These are phyloP conservation scores for Girardinus metallicus DNA, from an alignment of 2,797 vertebrate species.

Conservation along the genomic window DNA sequence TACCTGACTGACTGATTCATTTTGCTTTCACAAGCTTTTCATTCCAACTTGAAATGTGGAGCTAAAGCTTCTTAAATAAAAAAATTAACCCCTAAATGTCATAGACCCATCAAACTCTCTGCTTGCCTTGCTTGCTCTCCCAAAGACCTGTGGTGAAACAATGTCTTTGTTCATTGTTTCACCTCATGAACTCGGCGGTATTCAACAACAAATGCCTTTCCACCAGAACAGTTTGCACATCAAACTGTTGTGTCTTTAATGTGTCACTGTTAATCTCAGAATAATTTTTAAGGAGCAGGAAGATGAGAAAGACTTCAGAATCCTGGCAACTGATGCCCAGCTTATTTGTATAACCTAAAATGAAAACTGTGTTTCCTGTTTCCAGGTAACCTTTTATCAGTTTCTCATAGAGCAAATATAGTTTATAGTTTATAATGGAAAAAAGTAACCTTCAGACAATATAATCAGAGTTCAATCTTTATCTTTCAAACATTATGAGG, in stretches of 20 bases:
- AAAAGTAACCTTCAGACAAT: background rate
- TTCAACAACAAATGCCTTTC: background rate
- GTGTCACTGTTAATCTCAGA: background rate
- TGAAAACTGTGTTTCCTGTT: background rate
- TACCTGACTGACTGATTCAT: background rate
- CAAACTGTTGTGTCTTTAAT: background rate
- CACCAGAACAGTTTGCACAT: background rate
- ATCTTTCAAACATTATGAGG: background rate
- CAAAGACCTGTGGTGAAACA: background rate
- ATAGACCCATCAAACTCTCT: background rate
- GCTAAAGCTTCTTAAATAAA: background rate
- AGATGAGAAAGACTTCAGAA: background rate
- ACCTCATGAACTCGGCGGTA: background rate
- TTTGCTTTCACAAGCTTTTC: constrained; percentile 1
- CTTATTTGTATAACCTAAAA: background rate
- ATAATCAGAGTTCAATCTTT: background rate
- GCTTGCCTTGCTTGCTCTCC: background rate
- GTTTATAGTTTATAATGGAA: background rate
- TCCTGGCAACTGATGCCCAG: background rate
- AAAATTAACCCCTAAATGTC: background rate
- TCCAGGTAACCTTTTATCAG: background rate
- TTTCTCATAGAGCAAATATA: background rate
- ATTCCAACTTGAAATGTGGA: background rate
- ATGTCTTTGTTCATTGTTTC: background rate
- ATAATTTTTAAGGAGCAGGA: background rate